A percentile compares a stretch with the other conserved stretches of the same genome.
Evolutionary conservation across 1,140 invertebrate genomes (phyloP).

Genomic region (Nylanderia fulva): DNA sequence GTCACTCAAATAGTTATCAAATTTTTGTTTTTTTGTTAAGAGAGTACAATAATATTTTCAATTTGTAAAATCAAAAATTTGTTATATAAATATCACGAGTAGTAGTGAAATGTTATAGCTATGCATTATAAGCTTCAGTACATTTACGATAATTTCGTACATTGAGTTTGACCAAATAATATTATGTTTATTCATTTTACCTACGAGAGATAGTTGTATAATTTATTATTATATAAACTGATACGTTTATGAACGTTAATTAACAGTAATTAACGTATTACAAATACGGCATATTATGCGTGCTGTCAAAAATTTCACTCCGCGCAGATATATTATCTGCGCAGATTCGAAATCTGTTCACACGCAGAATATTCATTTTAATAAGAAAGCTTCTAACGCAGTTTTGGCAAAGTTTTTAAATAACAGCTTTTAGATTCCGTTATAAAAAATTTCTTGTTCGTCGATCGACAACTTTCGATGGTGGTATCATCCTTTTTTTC

Average conservation of each 20-base stretch:
- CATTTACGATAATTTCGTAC: conserved; percentile 39
- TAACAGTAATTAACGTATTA: conserved; percentile 26
- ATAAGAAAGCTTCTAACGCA: neutral
- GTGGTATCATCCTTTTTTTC: conserved; percentile 20
- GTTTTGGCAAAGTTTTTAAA: conserved; percentile 29
- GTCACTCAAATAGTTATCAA: neutral
- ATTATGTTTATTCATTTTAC: conserved; percentile 31
- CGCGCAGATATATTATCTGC: neutral
- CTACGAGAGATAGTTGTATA: conserved; percentile 18
- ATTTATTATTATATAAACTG: conserved; percentile 6
- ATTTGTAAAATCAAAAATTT: neutral
- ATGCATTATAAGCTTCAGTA: conserved; percentile 8
- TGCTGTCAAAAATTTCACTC: neutral
- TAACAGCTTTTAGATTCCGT: conserved; percentile 3
- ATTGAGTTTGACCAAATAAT: conserved; percentile 11
- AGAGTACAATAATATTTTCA: neutral
- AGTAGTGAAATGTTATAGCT: conserved; percentile 12
- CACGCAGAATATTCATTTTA: neutral
- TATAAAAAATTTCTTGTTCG: conserved; percentile 53
- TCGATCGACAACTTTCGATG: conserved; percentile 44
- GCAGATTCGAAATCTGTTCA: neutral
- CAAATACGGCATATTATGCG: neutral
- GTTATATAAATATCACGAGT: neutral
- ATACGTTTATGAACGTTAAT: neutral
- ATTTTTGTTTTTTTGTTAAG: neutral